Evolutionary conservation across 2,888 invertebrate species (phyloP).

Genomic region (Atrina japonica): DNA sequence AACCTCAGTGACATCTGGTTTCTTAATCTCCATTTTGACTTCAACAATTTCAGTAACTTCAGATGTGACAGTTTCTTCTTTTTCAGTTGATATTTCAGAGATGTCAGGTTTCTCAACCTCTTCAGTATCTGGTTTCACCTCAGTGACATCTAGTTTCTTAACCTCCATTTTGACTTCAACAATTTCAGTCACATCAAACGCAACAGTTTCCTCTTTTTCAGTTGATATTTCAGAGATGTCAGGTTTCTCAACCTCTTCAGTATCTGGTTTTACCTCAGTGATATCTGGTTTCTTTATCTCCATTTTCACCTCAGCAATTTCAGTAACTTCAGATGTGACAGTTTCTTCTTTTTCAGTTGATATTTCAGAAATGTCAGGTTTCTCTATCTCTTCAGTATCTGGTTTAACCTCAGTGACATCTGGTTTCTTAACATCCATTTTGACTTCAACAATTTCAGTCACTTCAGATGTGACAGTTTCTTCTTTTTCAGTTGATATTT

Average conservation of each 20-base stretch:
- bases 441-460: not conserved
- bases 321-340: slow-evolving; percentile 27
- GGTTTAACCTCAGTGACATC: not conserved
- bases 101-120: slow-evolving; percentile 10
- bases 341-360: slow-evolving; percentile 11
- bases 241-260: not conserved
- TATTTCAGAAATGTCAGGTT: slow-evolving; percentile 8
- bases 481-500: slow-evolving; percentile 1
- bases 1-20: slow-evolving; percentile 23
- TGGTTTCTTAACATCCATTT: not conserved
- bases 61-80: slow-evolving; percentile 24
- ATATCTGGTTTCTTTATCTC: slow-evolving; percentile 22
- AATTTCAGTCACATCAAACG: not conserved
- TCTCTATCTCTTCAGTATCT: slow-evolving; percentile 24
- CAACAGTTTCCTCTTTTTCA: slow-evolving; percentile 33
- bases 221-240: slow-evolving; percentile 23
- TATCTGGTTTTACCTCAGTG: slow-evolving; percentile 10
- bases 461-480: not conserved
- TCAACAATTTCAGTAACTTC: slow-evolving; percentile 4
- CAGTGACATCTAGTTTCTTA: not conserved
- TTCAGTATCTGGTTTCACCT: slow-evolving; percentile 21
- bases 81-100: slow-evolving; percentile 14
- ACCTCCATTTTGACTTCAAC: not conserved
- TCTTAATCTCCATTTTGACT: slow-evolving; percentile 6
- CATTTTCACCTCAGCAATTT: slow-evolving; percentile 2